Evolutionary conservation across 1,140 invertebrate species (phyloP), one percentile per base, ranked within the genome.

Genomic region (Dreissena polymorpha): DNA sequence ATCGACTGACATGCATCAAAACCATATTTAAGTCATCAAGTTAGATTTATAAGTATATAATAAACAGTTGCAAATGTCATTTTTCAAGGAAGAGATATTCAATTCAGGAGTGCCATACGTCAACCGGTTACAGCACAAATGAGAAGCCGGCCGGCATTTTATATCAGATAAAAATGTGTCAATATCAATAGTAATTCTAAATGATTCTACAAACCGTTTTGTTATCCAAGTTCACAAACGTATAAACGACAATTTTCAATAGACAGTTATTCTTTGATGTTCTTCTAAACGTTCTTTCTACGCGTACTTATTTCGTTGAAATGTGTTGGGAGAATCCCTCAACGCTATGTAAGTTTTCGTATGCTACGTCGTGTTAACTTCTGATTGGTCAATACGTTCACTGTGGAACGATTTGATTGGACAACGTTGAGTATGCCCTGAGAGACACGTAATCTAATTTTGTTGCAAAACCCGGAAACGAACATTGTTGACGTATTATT

Each of bases 331-430:
- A 60, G 57, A 60, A 60, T n/a, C 21, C 16, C 21, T n/a, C 57
- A 23, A 18, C 21, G 16, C 57, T 18, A 60, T 23, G 57, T 60
- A 60, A n/a, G 57, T 60, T 60, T 23, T 60, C 57, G 57, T 60
- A 23, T 60, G 57, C 57, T 23, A 57, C 72, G 53, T 83, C 81
- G 81, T 83, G 81, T 76, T 77, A 71, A 18, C 23, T 83, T 77
- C 49, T 71, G 65, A 76, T 83, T 83, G 81, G 81, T 49, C 60
- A 18, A 65, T 29, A 23, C 14, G 25, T 70, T 76, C 57, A 23
- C 60, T 83, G 81, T 83, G 81, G n/a, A 55, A 25, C 18, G 49
- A 65, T 83, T 49, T 83, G 65, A 83, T 83, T 83, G 81, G 81
- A 70, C 72, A 75, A 83, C 81, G 81, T 83, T n/a, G 64, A 25